Percentiles rank a stretch among this genome's conserved stretches.
Conservation (phyloP, 2,113 vertebrate species). For the Saccopteryx leptura region DNA sequence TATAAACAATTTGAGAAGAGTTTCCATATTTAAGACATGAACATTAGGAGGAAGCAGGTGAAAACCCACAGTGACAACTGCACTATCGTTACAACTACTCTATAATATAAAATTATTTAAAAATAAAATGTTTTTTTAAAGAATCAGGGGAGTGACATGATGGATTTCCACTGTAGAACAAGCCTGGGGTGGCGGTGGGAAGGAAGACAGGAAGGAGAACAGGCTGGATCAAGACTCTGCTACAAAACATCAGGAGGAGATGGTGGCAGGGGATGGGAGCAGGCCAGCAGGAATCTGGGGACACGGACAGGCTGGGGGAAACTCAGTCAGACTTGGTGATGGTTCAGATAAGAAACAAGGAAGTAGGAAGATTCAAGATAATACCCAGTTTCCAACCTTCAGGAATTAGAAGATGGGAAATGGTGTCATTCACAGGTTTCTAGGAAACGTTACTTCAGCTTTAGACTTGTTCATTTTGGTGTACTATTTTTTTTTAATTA, state of each 20-base stretch:
- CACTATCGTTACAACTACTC: not conserved
- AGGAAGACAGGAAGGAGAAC: not conserved
- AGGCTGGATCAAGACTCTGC: not conserved
- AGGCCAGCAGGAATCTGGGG: not conserved
- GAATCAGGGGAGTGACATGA: not conserved
- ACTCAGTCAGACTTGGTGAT: not conserved
- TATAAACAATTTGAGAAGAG: not conserved
- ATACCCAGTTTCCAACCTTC: not conserved
- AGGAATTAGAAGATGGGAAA: not conserved
- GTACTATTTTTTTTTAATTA: no score
- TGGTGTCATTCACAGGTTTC: not conserved
- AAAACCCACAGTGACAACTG: not conserved
- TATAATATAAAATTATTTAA: conserved; percentile 21
- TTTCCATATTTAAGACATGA: not conserved
- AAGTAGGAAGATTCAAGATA: no score
- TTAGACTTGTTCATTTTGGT: not conserved
- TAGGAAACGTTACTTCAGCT: not conserved
- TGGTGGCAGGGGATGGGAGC: not conserved
- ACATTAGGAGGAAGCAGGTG: not conserved
- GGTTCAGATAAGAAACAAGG: not conserved
- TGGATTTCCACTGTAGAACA: not conserved
- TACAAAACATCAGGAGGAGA: not conserved
- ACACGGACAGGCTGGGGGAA: not conserved
- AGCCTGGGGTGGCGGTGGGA: not conserved
- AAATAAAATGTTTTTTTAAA: not conserved